Percentiles rank a stretch among this genome's conserved stretches.
Evolutionary conservation across 2,113 vertebrate genomes (phyloP).

Genomic region (Ellobius talpinus): DNA sequence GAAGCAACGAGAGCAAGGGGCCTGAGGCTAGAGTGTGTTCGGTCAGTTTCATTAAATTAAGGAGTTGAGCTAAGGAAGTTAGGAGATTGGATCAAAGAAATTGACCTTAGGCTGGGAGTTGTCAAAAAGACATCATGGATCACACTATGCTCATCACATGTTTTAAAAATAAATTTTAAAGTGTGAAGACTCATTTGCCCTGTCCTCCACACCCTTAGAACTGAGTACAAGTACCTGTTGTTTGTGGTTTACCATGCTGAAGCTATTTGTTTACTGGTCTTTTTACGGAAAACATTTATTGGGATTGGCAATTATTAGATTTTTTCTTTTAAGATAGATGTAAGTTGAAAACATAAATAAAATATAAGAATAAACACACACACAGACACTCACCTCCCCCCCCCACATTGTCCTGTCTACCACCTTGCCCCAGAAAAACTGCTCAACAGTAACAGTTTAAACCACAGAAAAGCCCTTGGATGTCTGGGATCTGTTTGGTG

Average conservation of each 20-base stretch:
- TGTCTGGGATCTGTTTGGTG: not conserved
- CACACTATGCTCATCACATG: not conserved
- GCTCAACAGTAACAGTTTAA: not conserved
- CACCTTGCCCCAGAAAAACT: not conserved
- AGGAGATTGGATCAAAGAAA: not conserved
- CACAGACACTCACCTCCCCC: accelerated
- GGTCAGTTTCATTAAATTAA: not conserved
- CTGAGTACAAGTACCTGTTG: accelerated
- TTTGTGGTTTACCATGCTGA: not conserved
- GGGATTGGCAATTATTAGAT: not conserved
- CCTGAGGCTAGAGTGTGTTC: not conserved
- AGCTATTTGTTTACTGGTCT: not conserved
- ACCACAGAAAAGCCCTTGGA: accelerated
- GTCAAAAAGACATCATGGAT: not conserved
- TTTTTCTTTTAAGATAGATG: not conserved
- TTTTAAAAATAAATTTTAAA: not conserved
- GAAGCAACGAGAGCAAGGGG: not conserved
- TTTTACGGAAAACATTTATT: not conserved
- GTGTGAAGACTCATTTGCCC: not conserved
- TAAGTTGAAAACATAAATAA: not conserved
- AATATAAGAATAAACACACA: not conserved
- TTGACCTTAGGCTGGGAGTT: not conserved
- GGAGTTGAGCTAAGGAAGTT: not conserved
- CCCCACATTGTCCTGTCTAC: not conserved
- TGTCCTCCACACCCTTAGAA: not conserved